Base-by-base conservation (phyloP, 2,888 invertebrate species). In the Scaptomyza cyrtandrae region DNA sequence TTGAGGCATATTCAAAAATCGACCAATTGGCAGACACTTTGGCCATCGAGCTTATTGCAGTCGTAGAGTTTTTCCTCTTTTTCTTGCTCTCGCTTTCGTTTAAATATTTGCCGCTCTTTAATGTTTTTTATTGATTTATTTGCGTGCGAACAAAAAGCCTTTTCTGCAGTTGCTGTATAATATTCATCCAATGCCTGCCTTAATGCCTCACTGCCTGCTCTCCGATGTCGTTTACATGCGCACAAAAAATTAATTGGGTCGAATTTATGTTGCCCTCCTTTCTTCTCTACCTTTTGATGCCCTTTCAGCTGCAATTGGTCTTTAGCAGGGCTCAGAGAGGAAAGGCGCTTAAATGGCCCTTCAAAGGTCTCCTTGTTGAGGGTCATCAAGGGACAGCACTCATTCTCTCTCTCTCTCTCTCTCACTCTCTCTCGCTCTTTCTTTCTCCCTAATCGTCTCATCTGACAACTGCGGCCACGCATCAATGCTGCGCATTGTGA, bases 161-260 rank as follows among this genome's bases (percentile, higher is more conserved):
- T 48, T 37, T n/a, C 44, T 44, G 69, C 35, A 53, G 55, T 61
- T 48, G 68, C 69, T 11, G 41, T 75, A 55, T 60, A 62, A 66
- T 63, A 66, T 75, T 43, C 45, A 62, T 41, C 58, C 53, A 75
- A 48, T 59, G 72, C 61, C 46, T 43, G 56, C 39, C 52, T 76
- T 13, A 52, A 48, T 70, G 63, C 56, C 45, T 55, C 46, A 31
- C 41, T 41, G 59, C 33, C 49, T 71, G 54, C 46, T 61, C 62
- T 57, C 31, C 56, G 54, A 16, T 50, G 53, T 16, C 54, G 16
- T 54, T 50, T 54, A 50, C 49, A 58, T 33, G 35, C 6, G 31
- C 14, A 46, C 53, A 16, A 53, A 59, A 48, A 57, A 57, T 59
- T 61, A 75, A 79, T 79, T 75, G 70, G 80, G 64, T 64, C 76